Conservation (phyloP, 2,113 vertebrate genomes). For the Ciconia stormi region DNA sequence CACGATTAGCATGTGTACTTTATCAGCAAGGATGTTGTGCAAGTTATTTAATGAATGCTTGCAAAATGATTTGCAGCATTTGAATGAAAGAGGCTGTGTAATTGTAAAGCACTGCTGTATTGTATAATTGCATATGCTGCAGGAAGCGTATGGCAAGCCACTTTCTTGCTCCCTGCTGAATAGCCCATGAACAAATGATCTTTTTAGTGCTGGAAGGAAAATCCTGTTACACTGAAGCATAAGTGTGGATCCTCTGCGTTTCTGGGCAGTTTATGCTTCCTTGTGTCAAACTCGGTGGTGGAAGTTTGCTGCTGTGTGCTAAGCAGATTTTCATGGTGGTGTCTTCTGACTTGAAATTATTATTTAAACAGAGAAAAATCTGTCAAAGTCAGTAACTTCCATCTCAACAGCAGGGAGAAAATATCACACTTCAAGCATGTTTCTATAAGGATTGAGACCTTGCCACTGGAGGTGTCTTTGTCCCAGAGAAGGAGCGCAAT, state of each 20-base stretch:
- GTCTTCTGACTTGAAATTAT: not conserved
- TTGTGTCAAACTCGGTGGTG: not conserved
- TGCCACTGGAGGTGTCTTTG: not conserved
- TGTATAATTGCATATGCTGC: not conserved
- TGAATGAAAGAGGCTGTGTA: not conserved
- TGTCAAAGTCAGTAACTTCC: not conserved
- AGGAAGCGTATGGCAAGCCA: not conserved
- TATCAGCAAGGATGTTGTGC: constrained; percentile 17
- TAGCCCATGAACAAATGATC: not conserved
- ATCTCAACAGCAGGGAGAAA: not conserved
- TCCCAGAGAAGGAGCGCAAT: not conserved
- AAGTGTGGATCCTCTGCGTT: not conserved
- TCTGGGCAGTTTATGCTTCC: not conserved
- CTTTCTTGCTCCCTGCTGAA: not conserved
- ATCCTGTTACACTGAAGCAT: not conserved
- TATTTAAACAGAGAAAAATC: not conserved
- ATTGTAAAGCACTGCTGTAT: not conserved
- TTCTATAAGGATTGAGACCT: not conserved
- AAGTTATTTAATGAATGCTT: constrained; percentile 7
- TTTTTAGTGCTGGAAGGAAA: not conserved
- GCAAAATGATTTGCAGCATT: not conserved
- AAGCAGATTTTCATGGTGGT: not conserved
- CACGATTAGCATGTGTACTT: not conserved
- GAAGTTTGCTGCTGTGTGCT: not conserved
- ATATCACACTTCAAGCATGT: not conserved